Evolutionary conservation across 2,113 vertebrate genomes (phyloP), one percentile per base, ranked within the genome.

Genomic region (Corydoras sp.): DNA sequence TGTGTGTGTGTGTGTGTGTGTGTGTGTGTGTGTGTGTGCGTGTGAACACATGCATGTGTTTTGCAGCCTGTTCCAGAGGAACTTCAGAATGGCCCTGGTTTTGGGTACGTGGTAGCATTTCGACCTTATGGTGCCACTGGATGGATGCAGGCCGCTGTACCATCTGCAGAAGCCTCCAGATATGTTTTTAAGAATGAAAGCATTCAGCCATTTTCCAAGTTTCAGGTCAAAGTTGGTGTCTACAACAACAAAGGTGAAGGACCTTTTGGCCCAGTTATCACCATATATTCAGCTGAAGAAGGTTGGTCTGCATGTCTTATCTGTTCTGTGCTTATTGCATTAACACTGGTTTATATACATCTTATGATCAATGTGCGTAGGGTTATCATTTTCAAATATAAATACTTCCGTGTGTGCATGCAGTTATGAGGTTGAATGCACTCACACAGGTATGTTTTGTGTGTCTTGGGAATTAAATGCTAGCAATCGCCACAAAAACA

Each of bases 201-300:
- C 62, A 89, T 97, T 73, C 93, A 92, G 0, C 94, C 97, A 7
- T 99, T 97, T 86, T 95, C 94, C 1, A 95, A 94, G 54, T 99
- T 96, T 29, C 94, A 97, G 50, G 96, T 98, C 59, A 97, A 94
- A 82, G 95, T 99, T 2, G 94, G 96, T 0, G 94, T 98, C 49
- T 98, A 95, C 89, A 99, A 99, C 88, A 99, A 96, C 72, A 93
- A 93, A 78, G 96, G 97, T 3, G 95, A 99, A 64, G 95, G 96
- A 0, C 92, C 94, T 0, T 97, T 98, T 83, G 96, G 96, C 81
- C 82, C 92, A 0, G 80, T 92, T 10, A 88, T 91, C 0, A 90
- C 93, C 0, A 94, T 99, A 73, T 95, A 94, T 82, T 98, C 97
- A 0, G 96, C 95, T 0, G 97, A 99, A 76, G 96, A 98, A 92